A percentile compares a stretch with the other conserved stretches of the same genome.
phyloP scores from a whole-genome alignment of 2,888 invertebrate genomes.

The Hyposoter dolosus region DNA sequence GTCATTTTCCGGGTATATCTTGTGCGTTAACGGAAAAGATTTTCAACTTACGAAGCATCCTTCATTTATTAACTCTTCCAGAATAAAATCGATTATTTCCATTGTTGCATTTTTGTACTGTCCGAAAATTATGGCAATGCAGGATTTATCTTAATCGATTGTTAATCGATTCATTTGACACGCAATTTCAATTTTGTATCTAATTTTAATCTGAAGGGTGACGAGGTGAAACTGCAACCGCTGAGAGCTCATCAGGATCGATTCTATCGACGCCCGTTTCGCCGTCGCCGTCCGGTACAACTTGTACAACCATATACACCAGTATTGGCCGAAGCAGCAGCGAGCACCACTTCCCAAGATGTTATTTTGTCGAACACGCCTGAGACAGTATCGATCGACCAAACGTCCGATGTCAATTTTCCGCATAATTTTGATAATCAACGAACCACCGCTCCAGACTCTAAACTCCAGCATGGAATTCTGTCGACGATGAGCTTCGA shows the following conservation, averaged over 20 bases:
- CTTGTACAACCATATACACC: conserved; percentile 56
- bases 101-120: neutral
- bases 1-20: conserved; percentile 23
- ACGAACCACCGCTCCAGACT: conserved; percentile 4
- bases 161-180: conserved; percentile 1
- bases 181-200: neutral
- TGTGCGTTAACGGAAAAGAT: neutral
- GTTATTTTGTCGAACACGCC: conserved; percentile 12
- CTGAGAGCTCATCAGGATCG: conserved; percentile 38
- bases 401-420: conserved; percentile 48
- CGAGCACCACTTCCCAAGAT: neutral
- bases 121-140: neutral
- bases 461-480: conserved; percentile 8
- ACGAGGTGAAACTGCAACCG: conserved; percentile 54
- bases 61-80: neutral
- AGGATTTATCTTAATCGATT: neutral
- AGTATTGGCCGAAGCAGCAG: neutral
- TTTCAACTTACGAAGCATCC: neutral
- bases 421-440: conserved; percentile 45
- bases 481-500: conserved; percentile 37
- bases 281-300: conserved; percentile 54
- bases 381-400: conserved; percentile 46
- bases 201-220: conserved; percentile 45
- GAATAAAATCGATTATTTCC: neutral
- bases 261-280: conserved; percentile 30